Percentiles rank a stretch among this genome's conserved stretches.
Evolutionary conservation across 2,888 invertebrate genomes (phyloP).

Genomic region (Tromatobia lineatoria): DNA sequence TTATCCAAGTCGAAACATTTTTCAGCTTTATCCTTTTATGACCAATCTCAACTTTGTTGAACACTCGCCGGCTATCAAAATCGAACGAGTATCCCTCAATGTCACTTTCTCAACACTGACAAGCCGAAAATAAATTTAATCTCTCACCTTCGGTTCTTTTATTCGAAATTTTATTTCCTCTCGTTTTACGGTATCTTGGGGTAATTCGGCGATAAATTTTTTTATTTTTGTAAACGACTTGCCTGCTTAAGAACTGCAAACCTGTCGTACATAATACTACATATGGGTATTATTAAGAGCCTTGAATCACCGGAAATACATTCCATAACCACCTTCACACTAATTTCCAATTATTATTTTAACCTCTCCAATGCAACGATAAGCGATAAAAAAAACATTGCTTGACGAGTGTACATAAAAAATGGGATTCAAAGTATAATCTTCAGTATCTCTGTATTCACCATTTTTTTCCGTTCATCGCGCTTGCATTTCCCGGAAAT

Average conservation of each 20-base stretch:
- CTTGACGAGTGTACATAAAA: no score
- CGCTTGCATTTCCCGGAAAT: no score
- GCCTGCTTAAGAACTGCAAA: not conserved
- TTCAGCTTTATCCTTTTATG: constrained; percentile 14
- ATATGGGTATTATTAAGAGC: not conserved
- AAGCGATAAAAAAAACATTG: not conserved
- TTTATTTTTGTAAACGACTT: not conserved
- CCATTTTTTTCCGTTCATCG: no score
- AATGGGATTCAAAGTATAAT: no score
- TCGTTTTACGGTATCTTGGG: constrained; percentile 9
- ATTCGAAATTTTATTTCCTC: constrained; percentile 16
- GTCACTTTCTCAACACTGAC: constrained; percentile 9
- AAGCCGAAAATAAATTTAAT: constrained; percentile 61
- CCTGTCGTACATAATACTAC: not conserved
- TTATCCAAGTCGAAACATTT: constrained; percentile 61
- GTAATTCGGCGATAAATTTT: constrained; percentile 18
- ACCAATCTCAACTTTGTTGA: not conserved
- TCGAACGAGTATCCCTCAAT: constrained; percentile 48
- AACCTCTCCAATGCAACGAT: not conserved
- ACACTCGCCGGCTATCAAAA: constrained; percentile 34
- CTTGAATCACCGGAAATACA: not conserved
- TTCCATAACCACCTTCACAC: not conserved
- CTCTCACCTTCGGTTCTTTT: constrained; percentile 62
- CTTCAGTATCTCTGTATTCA: no score
- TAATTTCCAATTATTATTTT: not conserved